These are phyloP conservation scores for Bilobella aurantiaca DNA, from an alignment of 1,140 invertebrate species.

Conservation along the genomic window DNA sequence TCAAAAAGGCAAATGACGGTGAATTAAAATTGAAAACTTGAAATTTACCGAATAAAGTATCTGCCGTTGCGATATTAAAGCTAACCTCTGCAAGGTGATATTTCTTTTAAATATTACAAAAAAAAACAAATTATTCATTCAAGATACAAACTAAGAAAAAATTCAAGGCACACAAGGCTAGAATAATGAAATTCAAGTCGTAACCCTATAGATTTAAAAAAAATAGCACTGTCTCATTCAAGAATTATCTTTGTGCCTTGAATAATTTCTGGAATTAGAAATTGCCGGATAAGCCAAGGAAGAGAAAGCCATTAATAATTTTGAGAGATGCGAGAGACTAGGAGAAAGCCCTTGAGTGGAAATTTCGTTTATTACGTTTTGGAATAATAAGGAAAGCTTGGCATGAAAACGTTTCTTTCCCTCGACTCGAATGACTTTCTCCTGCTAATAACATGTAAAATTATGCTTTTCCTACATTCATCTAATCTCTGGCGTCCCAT, in stretches of 20 bases:
- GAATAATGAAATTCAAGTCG: too few relatives aligned
- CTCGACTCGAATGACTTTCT: neutral
- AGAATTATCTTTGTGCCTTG: neutral
- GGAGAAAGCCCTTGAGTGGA: neutral
- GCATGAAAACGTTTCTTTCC: neutral
- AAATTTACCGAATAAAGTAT: too few relatives aligned
- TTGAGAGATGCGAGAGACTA: neutral
- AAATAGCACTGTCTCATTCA: too few relatives aligned
- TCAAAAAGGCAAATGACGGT: too few relatives aligned
- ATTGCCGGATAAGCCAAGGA: neutral
- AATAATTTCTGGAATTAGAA: neutral
- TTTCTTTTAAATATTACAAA: too few relatives aligned
- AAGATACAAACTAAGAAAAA: too few relatives aligned
- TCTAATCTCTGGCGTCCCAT: conserved; percentile 9
- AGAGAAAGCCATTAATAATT: neutral
- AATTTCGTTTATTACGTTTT: neutral
- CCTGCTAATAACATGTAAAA: neutral
- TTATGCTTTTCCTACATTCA: neutral
- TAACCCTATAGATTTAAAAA: too few relatives aligned
- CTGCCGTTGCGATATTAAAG: too few relatives aligned
- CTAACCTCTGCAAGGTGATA: too few relatives aligned
- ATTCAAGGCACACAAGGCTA: too few relatives aligned
- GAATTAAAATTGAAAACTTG: too few relatives aligned
- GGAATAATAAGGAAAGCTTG: neutral
- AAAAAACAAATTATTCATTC: too few relatives aligned